Conservation (phyloP, 2,888 invertebrate species). For the Tineola bisselliella region DNA sequence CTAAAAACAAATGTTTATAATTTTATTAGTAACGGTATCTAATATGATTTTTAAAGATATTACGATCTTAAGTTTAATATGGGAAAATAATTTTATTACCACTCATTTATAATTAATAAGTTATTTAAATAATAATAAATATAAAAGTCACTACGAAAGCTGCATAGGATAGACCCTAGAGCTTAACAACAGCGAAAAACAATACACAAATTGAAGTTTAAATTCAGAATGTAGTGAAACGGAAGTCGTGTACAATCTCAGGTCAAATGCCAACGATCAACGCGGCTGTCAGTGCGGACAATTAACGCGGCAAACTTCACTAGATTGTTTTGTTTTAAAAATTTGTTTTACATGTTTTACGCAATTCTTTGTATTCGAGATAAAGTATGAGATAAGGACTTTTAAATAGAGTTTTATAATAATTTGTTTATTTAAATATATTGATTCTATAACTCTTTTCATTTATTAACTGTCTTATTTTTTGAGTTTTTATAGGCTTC, state of each 20-base stretch:
- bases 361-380: background rate
- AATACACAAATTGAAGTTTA: background rate
- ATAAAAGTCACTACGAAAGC: too few relatives aligned
- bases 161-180: background rate
- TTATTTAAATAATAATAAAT: too few relatives aligned
- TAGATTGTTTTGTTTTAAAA: background rate
- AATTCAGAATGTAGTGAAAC: constrained; percentile 1
- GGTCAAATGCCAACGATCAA: constrained; percentile 3
- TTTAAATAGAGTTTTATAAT: too few relatives aligned
- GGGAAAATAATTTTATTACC: background rate
- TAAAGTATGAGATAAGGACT: too few relatives aligned
- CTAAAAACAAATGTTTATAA: background rate
- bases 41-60: background rate
- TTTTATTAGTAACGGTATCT: background rate
- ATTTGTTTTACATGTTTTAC: background rate
- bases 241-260: constrained; percentile 1
- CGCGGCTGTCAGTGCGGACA: background rate
- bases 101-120: too few relatives aligned
- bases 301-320: constrained; percentile 4
- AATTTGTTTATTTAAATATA: too few relatives aligned
- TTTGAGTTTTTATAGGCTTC: too few relatives aligned
- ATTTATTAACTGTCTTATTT: too few relatives aligned
- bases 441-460: too few relatives aligned
- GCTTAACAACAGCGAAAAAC: background rate
- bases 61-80: background rate